A percentile compares a stretch with the other conserved stretches of the same genome.
Evolutionary conservation across 2,797 vertebrate species (phyloP).

Genomic region (Melanotaenia trifasciata): DNA sequence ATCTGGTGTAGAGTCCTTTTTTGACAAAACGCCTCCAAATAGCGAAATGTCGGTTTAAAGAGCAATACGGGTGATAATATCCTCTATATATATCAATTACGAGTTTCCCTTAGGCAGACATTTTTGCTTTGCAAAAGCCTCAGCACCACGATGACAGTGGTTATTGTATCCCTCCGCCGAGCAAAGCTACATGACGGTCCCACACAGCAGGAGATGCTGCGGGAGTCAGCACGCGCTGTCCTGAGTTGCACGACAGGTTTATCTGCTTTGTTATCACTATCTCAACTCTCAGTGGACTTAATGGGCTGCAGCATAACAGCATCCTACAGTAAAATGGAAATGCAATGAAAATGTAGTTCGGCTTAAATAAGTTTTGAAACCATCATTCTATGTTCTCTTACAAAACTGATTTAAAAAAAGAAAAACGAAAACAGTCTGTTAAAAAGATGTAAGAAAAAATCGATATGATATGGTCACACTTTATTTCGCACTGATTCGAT

Average conservation of each 20-base stretch:
- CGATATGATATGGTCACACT: neutral
- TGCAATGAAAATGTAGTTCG: neutral
- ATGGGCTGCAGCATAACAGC: neutral
- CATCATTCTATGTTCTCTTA: neutral
- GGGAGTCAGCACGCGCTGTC: slow-evolving; percentile 40
- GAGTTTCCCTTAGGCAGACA: slow-evolving; percentile 98
- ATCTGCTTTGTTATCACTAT: slow-evolving; percentile 1
- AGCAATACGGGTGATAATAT: slow-evolving; percentile 72
- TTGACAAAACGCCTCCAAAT: slow-evolving; percentile 60
- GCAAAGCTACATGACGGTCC: slow-evolving; percentile 74
- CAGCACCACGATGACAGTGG: slow-evolving; percentile 87
- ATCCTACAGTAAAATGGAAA: neutral
- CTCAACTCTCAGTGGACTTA: neutral
- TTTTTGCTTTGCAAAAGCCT: slow-evolving; percentile 90
- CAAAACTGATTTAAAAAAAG: neutral
- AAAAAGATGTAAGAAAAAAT: neutral
- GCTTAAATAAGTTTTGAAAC: neutral
- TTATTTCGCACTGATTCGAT: neutral
- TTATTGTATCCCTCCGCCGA: slow-evolving; percentile 92
- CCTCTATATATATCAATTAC: slow-evolving; percentile 91
- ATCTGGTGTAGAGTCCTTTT: slow-evolving; percentile 77
- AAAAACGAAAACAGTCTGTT: neutral
- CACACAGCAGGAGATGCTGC: slow-evolving; percentile 72
- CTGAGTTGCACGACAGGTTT: neutral
- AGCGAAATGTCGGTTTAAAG: slow-evolving; percentile 57